Percentiles rank a stretch among this genome's conserved stretches.
phyloP scores from a whole-genome alignment of 2,113 vertebrate genomes.

The Pundamilia nyererei region DNA sequence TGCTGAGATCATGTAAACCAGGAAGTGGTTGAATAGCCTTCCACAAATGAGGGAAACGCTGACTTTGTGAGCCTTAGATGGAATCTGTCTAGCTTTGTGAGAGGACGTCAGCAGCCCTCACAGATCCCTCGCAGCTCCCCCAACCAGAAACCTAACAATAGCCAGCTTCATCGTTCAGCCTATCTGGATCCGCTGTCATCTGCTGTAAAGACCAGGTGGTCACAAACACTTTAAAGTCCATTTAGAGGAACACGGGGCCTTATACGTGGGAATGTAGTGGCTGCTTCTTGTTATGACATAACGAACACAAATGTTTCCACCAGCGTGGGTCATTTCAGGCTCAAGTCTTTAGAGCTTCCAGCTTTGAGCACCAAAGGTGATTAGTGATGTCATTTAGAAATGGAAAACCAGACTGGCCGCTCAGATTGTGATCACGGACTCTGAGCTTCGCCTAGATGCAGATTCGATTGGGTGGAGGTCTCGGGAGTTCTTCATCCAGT shows the following conservation, averaged over 20 bases:
- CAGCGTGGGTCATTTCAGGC: not conserved
- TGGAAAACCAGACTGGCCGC: not conserved
- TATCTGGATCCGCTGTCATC: slow-evolving; percentile 24
- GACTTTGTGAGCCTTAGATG: slow-evolving; percentile 42
- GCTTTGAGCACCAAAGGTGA: not conserved
- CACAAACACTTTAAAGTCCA: not conserved
- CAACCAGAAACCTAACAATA: slow-evolving; percentile 26
- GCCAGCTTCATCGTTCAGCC: slow-evolving; percentile 20
- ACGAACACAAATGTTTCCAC: not conserved
- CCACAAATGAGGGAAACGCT: slow-evolving; percentile 61
- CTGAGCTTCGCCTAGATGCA: not conserved
- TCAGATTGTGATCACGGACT: not conserved
- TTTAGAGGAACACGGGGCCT: not conserved
- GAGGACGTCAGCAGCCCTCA: not conserved
- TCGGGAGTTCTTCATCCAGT: not conserved
- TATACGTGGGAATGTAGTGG: not conserved
- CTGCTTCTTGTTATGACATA: not conserved
- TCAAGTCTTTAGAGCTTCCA: not conserved
- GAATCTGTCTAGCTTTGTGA: slow-evolving; percentile 44
- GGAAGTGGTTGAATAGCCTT: slow-evolving; percentile 56
- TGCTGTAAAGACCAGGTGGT: slow-evolving; percentile 18
- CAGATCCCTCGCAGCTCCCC: not conserved
- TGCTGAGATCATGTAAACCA: slow-evolving; percentile 44
- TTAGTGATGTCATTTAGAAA: not conserved
- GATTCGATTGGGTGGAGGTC: not conserved